phyloP scores from a whole-genome alignment of 2,113 vertebrate species.

The Shinisaurus crocodilurus region DNA sequence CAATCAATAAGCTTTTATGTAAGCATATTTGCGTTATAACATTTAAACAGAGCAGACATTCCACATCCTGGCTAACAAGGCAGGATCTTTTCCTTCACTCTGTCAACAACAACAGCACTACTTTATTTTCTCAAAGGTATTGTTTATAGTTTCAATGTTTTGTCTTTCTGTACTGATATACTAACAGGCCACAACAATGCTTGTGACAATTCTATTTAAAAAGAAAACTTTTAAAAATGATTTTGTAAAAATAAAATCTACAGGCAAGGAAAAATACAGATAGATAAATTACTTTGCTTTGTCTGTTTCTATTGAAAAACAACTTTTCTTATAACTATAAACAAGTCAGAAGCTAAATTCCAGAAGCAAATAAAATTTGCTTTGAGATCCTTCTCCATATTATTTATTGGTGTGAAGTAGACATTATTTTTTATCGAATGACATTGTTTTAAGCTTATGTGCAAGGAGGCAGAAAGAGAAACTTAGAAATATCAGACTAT shows the following conservation, averaged over 20 bases:
- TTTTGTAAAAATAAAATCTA: not conserved
- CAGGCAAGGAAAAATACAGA: constrained; percentile 21
- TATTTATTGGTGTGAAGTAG: not conserved
- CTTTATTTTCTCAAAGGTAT: not conserved
- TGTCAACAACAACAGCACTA: constrained; percentile 13
- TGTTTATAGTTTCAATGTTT: constrained; percentile 33
- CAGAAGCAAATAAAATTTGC: not conserved
- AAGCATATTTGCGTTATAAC: constrained; percentile 72
- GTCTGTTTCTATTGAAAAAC: not conserved
- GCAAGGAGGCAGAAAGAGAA: not conserved
- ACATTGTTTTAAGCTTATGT: not conserved
- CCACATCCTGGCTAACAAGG: constrained; percentile 58
- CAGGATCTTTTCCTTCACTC: constrained; percentile 51
- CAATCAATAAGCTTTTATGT: constrained; percentile 72
- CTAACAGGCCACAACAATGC: not conserved
- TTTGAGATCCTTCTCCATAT: not conserved
- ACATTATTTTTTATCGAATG: not conserved
- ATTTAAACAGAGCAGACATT: constrained; percentile 67
- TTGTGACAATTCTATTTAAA: constrained; percentile 1
- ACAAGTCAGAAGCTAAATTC: not conserved
- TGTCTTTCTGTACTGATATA: not conserved
- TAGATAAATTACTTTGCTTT: not conserved
- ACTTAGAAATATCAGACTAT: not conserved
- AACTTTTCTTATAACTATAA: constrained; percentile 25
- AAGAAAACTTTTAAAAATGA: not conserved